Base-by-base conservation (phyloP, 2,113 vertebrate genomes). In the Nestor notabilis region DNA sequence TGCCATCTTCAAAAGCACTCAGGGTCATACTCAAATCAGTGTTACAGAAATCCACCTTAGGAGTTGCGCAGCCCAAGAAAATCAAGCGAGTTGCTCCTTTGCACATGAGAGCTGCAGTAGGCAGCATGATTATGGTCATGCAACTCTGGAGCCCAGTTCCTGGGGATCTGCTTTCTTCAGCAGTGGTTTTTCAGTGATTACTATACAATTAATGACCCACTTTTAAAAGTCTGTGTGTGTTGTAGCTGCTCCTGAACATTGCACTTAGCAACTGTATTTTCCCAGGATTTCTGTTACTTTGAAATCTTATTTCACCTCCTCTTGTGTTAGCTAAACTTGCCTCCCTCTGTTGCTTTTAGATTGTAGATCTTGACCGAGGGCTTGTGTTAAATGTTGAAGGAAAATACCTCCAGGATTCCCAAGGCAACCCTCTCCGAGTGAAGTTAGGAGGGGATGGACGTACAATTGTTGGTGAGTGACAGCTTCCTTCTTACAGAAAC, bases 361-460 rank as follows among this genome's bases (percentile, higher is more conserved):
- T 99, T 64, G 98, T 99, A 95, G 99, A 99, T 96, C 98, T 99
- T 88, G 99, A 99, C 46, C 98, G 97, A 81, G 99, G 99, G 13
- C 87, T 99, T 77, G 98, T 99, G 41, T 98, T 99, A 98, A 99
- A 99, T 37, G 98, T 98, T 75, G 99, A 99, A 96, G 99, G 99
- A 95, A 97, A 98, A 93, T 95, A 99, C 91, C 99, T 99, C 70
- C 99, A 99, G 93, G 99, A 99, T 95, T 99, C 99, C 43, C 98
- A 99, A 58, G 99, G 99, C 63, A 98, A 98, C 24, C 99, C 99
- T 60, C 99, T 99, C 50, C 98, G 99, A 95, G 98, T 99, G 87
- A 98, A 99, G 61, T 97, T 99, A 68, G 99, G 99, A 97, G 99
- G 99, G 60, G 99, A 99, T 90, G 99, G 99, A 61, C 98, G 98